These are phyloP conservation scores for Drosophila ficusphila DNA, from an alignment of 1,140 invertebrate genomes.

Conservation along the genomic window DNA sequence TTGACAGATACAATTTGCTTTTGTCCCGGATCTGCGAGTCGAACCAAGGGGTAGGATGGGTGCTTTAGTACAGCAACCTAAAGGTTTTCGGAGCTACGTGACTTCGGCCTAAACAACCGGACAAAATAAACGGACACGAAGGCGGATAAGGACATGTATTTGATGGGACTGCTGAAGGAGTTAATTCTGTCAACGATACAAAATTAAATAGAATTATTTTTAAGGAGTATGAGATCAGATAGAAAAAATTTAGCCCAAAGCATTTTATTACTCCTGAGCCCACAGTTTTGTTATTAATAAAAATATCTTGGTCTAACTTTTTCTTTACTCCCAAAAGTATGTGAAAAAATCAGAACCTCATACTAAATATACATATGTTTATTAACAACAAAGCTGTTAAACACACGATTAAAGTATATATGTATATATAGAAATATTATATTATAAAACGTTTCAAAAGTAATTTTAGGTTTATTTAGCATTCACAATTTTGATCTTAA, in stretches of 20 bases:
- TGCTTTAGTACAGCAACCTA: not conserved
- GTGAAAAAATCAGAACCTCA: slow-evolving; percentile 1
- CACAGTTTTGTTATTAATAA: no score
- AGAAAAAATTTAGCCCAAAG: not conserved
- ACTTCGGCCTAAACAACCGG: slow-evolving; percentile 7
- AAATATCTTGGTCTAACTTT: no score
- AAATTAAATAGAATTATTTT: no score
- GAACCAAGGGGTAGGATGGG: not conserved
- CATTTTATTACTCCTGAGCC: no score
- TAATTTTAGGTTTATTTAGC: no score
- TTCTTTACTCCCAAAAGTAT: not conserved
- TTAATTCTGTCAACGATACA: slow-evolving; percentile 1
- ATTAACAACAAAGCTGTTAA: no score
- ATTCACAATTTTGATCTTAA: no score
- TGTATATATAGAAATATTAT: no score
- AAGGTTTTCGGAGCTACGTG: slow-evolving; percentile 17
- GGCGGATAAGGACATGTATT: not conserved
- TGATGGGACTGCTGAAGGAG: slow-evolving; percentile 1
- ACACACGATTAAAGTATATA: no score
- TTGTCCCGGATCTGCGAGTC: slow-evolving; percentile 1
- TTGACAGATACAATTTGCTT: slow-evolving; percentile 46
- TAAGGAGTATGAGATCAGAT: not conserved
- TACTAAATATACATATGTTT: no score
- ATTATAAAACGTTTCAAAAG: no score
- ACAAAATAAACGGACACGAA: slow-evolving; percentile 1